Conservation (phyloP, 2,888 invertebrate species). For the Epiperipatus broadwayi region DNA sequence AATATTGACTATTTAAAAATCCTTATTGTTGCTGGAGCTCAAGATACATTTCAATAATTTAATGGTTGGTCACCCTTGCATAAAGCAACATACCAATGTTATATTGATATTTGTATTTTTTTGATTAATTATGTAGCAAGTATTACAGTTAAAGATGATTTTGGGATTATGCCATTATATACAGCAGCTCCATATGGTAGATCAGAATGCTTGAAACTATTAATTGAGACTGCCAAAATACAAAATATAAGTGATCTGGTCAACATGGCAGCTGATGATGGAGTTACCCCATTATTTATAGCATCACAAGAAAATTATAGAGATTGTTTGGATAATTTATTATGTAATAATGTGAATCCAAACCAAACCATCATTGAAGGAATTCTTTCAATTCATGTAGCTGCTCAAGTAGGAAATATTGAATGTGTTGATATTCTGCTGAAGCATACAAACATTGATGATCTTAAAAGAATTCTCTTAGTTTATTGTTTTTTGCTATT, state of each 20-base stretch:
- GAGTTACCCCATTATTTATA: conserved; percentile 25
- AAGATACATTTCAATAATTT: conserved; percentile 25
- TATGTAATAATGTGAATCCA: conserved; percentile 23
- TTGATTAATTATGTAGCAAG: conserved; percentile 19
- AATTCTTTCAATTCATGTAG: conserved; percentile 26
- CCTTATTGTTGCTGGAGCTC: conserved; percentile 21
- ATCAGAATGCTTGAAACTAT: conserved; percentile 21
- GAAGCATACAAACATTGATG: no score
- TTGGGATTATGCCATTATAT: conserved; percentile 25
- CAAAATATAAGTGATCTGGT: conserved; percentile 19
- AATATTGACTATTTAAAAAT: conserved; percentile 12
- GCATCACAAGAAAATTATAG: conserved; percentile 24
- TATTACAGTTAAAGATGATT: conserved; percentile 17
- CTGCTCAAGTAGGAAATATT: conserved; percentile 22
- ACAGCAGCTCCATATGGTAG: conserved; percentile 25
- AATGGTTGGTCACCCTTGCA: conserved; percentile 26
- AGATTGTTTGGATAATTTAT: conserved; percentile 22
- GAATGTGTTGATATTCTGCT: conserved; percentile 18
- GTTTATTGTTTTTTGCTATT: no score
- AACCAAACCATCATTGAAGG: conserved; percentile 23
- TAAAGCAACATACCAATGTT: conserved; percentile 25
- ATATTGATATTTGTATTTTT: conserved; percentile 20
- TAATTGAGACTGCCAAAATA: conserved; percentile 21
- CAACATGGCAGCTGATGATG: conserved; percentile 21
- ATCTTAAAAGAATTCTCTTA: no score